Conservation (phyloP, 2,797 vertebrate genomes). For the Macropus fuliginosus region DNA sequence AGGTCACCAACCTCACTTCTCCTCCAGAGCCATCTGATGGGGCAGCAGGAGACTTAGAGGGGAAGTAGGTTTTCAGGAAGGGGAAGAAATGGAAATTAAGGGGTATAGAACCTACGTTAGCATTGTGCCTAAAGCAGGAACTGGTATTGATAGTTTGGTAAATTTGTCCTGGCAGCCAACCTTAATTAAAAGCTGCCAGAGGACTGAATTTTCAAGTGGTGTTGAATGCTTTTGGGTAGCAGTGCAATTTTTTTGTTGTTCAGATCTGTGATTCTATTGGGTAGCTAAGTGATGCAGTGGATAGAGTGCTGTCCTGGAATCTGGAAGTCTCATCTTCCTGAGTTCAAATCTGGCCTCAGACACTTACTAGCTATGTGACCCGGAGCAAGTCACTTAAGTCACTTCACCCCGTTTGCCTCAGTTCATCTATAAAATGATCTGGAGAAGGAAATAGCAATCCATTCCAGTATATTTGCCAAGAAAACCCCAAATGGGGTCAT, state of each 20-base stretch:
- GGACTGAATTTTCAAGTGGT: neutral
- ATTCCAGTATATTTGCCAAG: neutral
- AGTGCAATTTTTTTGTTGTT: neutral
- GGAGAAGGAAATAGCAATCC: neutral
- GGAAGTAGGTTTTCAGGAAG: neutral
- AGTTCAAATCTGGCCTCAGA: neutral
- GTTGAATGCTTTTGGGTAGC: neutral
- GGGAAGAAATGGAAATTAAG: neutral
- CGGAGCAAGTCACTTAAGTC: neutral
- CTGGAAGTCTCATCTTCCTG: neutral
- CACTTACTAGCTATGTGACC: neutral
- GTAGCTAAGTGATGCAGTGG: neutral
- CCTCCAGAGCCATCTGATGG: neutral
- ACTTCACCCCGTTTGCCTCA: neutral
- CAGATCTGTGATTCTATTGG: neutral
- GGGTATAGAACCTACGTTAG: neutral
- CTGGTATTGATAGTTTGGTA: neutral
- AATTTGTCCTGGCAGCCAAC: neutral
- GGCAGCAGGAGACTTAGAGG: neutral
- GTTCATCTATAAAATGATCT: neutral
- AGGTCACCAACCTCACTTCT: too few species aligned
- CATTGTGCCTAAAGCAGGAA: neutral
- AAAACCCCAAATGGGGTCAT: neutral
- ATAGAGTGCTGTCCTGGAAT: neutral
- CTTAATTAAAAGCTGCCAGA: neutral